Conservation (phyloP, 2,113 vertebrate genomes). For the Isichthys henryi region DNA sequence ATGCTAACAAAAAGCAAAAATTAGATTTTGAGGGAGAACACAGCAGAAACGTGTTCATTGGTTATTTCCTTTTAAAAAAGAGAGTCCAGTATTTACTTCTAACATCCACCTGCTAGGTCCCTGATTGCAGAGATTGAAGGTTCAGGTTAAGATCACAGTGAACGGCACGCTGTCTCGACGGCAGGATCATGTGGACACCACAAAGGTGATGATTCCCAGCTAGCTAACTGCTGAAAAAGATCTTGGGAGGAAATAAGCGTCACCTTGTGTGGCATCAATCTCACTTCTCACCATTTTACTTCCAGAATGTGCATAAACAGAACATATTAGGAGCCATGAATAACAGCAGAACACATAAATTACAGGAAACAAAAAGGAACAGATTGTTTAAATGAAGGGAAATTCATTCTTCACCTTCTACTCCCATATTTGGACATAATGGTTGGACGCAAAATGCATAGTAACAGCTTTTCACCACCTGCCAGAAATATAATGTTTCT, state of each 20-base stretch:
- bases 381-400: background rate
- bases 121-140: background rate
- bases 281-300: background rate
- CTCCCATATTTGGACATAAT: background rate
- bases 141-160: constrained; percentile 12
- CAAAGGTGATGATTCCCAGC: background rate
- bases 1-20: background rate
- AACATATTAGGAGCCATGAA: constrained; percentile 1
- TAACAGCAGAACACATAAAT: background rate
- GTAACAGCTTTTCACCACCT: constrained; percentile 17
- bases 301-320: background rate
- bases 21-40: background rate
- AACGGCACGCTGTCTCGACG: background rate
- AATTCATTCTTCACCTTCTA: background rate
- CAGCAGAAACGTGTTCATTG: background rate
- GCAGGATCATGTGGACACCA: background rate
- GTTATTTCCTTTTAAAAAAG: constrained; percentile 1
- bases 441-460: background rate
- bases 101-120: constrained; percentile 17
- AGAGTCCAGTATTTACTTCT: constrained; percentile 11
- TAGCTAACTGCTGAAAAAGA: background rate
- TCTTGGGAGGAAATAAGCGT: background rate
- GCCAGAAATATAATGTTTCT: constrained; percentile 22
- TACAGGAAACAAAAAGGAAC: background rate
- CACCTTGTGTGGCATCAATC: background rate